Evolutionary conservation across 2,113 vertebrate genomes (phyloP), one percentile per base, ranked within the genome.

Genomic region (Ptyas mucosa): DNA sequence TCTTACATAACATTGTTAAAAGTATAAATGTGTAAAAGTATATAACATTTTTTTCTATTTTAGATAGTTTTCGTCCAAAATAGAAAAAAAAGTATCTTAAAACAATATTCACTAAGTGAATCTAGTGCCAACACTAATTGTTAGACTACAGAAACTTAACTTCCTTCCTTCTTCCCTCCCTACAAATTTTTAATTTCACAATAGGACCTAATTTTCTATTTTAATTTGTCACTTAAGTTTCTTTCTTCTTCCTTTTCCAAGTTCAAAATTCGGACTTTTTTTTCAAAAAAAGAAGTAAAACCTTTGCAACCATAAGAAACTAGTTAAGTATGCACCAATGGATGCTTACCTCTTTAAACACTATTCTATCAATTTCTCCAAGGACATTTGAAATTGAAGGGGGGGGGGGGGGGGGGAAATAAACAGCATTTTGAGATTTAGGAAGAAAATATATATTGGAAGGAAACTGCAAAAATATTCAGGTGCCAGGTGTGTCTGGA

Each of bases 401-500:
- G 49, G 3, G 20, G 43, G 43, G 43, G 46, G 53, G 29, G 14
- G 10, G 3, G 39, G 57, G 8, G 23, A 0, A 1, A 87, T 87
- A 90, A 93, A 93, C 49, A 90, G 15, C 81, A 87, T 14, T 93
- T 90, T 87, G 81, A 34, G 49, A 15, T 61, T 90, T 69, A 24
- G n/a, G 11, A 14, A 55, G 49, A 34, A 24, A 87, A n/a, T 69
- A 53, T 55, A 87, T 61, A n/a, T 58, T 58, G 85, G 89, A 93
- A 87, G 55, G 34, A 90, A 90, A 85, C 11, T 57, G 55, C 29
- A 61, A 89, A 89, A 90, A 85, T 64, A 53, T 87, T 61, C 81
- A 93, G 81, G 34, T 93, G 49, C 81, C 81, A 87, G 58, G 89
- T 90, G 89, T 93, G 57, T 90, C 53, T 93, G 89, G 85, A 3